Evolutionary conservation across 2,113 vertebrate species (phyloP).

Genomic region (Cryptomyrus ogoouensis): DNA sequence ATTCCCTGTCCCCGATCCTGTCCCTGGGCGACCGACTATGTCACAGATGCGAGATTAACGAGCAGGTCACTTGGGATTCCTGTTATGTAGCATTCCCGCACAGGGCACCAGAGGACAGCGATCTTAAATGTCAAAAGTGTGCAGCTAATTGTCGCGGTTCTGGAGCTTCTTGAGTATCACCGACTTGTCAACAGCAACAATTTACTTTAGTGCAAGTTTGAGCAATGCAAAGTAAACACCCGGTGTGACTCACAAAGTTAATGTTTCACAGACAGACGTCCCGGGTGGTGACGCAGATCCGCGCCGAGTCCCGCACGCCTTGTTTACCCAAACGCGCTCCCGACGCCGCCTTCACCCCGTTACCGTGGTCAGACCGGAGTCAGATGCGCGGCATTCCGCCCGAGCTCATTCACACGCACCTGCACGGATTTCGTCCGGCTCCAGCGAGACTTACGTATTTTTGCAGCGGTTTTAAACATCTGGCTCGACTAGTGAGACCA

Average conservation of each 20-base stretch:
- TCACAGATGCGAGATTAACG: background rate
- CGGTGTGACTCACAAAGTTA: conserved; percentile 8
- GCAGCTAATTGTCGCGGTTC: background rate
- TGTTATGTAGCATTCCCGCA: conserved; percentile 1
- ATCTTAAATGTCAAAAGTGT: background rate
- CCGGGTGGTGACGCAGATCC: background rate
- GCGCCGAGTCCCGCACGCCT: background rate
- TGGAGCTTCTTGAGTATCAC: background rate
- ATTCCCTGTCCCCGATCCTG: background rate
- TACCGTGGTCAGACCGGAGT: background rate
- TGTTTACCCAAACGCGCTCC: background rate
- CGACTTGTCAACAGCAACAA: background rate
- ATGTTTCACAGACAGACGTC: conserved; percentile 9
- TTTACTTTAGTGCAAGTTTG: background rate
- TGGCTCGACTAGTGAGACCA: background rate
- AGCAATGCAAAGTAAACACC: background rate
- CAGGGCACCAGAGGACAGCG: background rate
- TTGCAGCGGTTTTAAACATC: background rate
- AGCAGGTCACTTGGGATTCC: background rate
- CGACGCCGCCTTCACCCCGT: background rate
- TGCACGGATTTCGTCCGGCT: background rate
- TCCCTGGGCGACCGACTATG: background rate
- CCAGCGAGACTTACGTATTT: background rate
- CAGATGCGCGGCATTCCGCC: background rate
- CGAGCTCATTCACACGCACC: background rate